Percentiles rank a stretch among this genome's conserved stretches.
Conservation (phyloP, 2,888 invertebrate species). For the Spodoptera picta region DNA sequence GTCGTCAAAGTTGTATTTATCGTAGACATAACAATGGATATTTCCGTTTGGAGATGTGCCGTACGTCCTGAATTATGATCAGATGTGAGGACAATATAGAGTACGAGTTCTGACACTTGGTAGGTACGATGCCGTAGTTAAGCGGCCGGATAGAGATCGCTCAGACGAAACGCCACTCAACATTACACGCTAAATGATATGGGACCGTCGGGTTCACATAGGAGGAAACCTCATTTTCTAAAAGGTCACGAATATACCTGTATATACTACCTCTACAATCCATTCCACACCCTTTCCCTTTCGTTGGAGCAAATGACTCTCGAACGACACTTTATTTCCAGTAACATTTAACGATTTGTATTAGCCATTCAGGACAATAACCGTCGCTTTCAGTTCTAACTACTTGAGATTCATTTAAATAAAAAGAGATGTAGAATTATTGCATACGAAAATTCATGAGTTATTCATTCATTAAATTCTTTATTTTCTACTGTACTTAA, state of each 20-base stretch:
- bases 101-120: slow-evolving; percentile 40
- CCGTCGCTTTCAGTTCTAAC: neutral
- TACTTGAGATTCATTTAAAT: too few species aligned
- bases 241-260: slow-evolving; percentile 56
- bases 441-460: too few species aligned
- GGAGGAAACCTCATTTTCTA: slow-evolving; percentile 64
- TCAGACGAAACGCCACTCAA: slow-evolving; percentile 69
- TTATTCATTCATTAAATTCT: too few species aligned
- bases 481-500: too few species aligned
- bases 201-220: slow-evolving; percentile 59
- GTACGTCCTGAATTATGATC: slow-evolving; percentile 27
- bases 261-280: slow-evolving; percentile 45
- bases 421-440: too few species aligned
- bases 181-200: slow-evolving; percentile 67
- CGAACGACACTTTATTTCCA: slow-evolving; percentile 43
- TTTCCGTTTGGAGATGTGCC: slow-evolving; percentile 46
- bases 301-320: slow-evolving; percentile 41
- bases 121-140: slow-evolving; percentile 39
- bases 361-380: slow-evolving; percentile 1
- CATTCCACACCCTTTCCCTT: slow-evolving; percentile 48
- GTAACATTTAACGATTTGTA: slow-evolving; percentile 25
- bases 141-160: slow-evolving; percentile 60
- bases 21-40: slow-evolving; percentile 39
- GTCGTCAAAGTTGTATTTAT: slow-evolving; percentile 41
- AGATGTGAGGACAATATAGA: slow-evolving; percentile 36